These are phyloP conservation scores for Ophion ventricosus DNA, from an alignment of 2,888 invertebrate species.

Conservation along the genomic window DNA sequence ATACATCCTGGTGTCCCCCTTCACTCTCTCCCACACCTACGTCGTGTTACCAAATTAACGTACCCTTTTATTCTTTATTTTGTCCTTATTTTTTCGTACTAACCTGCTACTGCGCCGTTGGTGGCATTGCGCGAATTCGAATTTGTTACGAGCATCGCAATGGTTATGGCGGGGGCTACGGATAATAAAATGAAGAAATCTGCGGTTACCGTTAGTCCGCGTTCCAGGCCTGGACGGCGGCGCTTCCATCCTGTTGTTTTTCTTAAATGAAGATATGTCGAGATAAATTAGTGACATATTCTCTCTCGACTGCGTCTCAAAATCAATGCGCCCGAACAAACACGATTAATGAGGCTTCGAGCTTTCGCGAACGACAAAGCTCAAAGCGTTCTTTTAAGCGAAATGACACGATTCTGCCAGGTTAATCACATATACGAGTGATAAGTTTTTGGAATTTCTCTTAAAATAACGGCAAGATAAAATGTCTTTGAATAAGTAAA, in stretches of 20 bases:
- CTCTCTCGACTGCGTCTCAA: too few species aligned
- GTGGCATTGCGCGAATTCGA: conserved; percentile 70
- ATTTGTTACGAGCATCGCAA: conserved; percentile 78
- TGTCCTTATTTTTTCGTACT: too few species aligned
- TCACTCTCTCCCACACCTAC: conserved; percentile 73
- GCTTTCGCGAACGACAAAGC: too few species aligned
- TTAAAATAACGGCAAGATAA: too few species aligned
- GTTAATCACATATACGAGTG: too few species aligned
- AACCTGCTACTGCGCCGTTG: conserved; percentile 71
- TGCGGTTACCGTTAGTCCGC: conserved; percentile 86
- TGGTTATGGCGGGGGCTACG: conserved; percentile 86
- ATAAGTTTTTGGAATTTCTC: too few species aligned
- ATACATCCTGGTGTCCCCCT: conserved; percentile 59
- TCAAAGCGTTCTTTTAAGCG: too few species aligned
- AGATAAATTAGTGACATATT: not conserved
- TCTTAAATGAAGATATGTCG: conserved; percentile 83
- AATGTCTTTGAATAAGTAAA: too few species aligned
- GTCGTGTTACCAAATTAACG: not conserved
- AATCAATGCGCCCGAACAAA: too few species aligned
- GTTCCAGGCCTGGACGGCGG: conserved; percentile 85
- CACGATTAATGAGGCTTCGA: too few species aligned
- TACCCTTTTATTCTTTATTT: too few species aligned
- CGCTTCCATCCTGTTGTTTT: conserved; percentile 93
- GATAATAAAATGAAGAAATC: conserved; percentile 87
- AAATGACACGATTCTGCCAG: too few species aligned